A percentile compares a stretch with the other conserved stretches of the same genome.
Conservation (phyloP, 2,113 vertebrate genomes). For the Bolborhynchus lineola region DNA sequence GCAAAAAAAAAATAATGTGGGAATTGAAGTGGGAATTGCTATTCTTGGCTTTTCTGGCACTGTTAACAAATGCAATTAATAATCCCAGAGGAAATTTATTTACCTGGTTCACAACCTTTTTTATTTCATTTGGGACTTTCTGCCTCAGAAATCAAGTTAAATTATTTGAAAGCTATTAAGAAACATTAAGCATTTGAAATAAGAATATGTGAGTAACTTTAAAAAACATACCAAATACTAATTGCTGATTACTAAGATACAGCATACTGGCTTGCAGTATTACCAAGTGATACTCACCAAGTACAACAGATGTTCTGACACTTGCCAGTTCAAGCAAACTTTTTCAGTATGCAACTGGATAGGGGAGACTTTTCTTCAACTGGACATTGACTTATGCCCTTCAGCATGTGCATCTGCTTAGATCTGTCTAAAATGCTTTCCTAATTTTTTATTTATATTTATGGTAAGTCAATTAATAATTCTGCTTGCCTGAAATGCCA, state of each 20-base stretch:
- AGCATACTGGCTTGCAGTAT: not conserved
- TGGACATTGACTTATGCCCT: not conserved
- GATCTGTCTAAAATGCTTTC: not conserved
- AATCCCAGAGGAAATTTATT: not conserved
- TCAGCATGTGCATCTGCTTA: not conserved
- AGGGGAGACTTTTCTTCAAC: not conserved
- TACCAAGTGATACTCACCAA: not conserved
- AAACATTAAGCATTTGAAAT: not conserved
- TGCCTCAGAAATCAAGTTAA: slow-evolving; percentile 9
- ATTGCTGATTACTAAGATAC: not conserved
- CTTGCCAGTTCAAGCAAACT: not conserved
- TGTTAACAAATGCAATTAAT: not conserved
- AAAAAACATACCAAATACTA: not conserved
- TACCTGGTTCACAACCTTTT: not conserved
- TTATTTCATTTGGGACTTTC: not conserved
- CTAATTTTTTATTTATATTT: not conserved
- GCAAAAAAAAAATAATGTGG: not conserved
- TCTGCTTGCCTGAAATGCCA: not conserved
- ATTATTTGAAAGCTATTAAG: not conserved
- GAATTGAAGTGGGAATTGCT: not conserved
- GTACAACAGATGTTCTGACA: not conserved
- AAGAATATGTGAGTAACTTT: not conserved
- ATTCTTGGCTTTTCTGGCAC: not conserved
- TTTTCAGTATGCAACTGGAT: not conserved
- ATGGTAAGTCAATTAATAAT: not conserved